phyloP scores from a whole-genome alignment of 37 sponge, comb jelly and placozoan genomes.

The Ephydatia muelleri region DNA sequence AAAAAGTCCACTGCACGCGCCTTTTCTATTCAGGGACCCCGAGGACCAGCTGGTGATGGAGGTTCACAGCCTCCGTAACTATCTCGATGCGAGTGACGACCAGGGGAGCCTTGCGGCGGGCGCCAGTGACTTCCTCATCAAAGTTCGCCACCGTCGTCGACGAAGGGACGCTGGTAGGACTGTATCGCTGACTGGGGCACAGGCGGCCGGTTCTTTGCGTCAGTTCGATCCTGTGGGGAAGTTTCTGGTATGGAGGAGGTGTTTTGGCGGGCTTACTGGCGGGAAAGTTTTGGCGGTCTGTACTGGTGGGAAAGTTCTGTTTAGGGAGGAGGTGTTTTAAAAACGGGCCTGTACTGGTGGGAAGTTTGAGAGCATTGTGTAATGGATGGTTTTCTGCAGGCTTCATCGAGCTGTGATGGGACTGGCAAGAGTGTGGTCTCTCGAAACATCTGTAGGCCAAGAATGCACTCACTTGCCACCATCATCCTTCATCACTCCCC shows the following conservation, averaged over 20 bases:
- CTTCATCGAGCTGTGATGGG: slow-evolving; percentile 71
- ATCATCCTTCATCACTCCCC: neutral
- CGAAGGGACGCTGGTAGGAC: slow-evolving; percentile 6
- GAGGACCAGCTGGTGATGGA: slow-evolving; percentile 44
- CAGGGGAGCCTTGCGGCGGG: slow-evolving; percentile 49
- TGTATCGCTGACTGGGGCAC: slow-evolving; percentile 48
- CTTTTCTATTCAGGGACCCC: slow-evolving; percentile 21
- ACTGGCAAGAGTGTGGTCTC: slow-evolving; percentile 60
- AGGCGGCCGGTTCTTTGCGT: slow-evolving; percentile 73
- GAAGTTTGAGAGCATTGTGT: neutral
- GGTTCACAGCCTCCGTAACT: slow-evolving; percentile 48
- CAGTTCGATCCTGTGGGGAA: slow-evolving; percentile 53
- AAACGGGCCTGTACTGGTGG: neutral
- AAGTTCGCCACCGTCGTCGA: slow-evolving; percentile 22
- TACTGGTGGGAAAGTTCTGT: slow-evolving; percentile 41
- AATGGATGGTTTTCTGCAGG: slow-evolving; percentile 13
- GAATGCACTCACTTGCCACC: neutral
- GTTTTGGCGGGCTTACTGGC: neutral
- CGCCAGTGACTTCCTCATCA: slow-evolving; percentile 72
- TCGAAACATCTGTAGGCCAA: slow-evolving; percentile 26
- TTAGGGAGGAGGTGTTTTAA: slow-evolving; percentile 5
- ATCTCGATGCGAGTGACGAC: slow-evolving; percentile 33
- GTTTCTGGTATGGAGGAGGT: slow-evolving; percentile 31
- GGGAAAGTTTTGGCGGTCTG: slow-evolving; percentile 18
- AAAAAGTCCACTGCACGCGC: neutral